Base-by-base conservation (phyloP, 2,113 vertebrate species). In the Microtus richardsoni region DNA sequence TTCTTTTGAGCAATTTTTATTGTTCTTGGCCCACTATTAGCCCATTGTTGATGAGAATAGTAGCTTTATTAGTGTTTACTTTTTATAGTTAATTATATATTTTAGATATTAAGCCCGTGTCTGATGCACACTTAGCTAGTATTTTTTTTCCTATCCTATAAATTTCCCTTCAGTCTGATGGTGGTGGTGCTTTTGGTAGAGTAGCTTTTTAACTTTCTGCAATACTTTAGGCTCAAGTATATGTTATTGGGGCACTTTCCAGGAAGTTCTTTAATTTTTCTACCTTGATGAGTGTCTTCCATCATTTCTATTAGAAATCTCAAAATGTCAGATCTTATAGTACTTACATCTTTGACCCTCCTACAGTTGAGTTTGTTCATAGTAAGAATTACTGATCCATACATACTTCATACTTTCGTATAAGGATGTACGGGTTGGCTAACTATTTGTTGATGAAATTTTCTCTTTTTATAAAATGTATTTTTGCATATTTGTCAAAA, bases 271-370 rank as follows among this genome's bases (percentile, higher is more conserved):
- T 22, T 4, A 80, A 80, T n/a, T 54, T n/a, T 10, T 54, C 47
- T 52, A 54, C 17, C 5, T 54, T 24, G 33, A 54, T 21, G 5
- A 24, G 0, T 80, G 11, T 58, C 58, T 58, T 26, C 79, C n/a
- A 82, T 39, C 11, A 26, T 82, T n/a, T 82, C 11, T 36, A 26
- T n/a, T 60, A 14, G 36, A 3, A 39, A 36, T 14, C 58, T 60
- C 21, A 39, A 58, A 60, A 11, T 82, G 22, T 58, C 52, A 82
- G 21, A n/a, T 60, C 52, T 39, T 39, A 21, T 2, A 24, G 5
- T n/a, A 58, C 3, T 2, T n/a, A 58, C 1, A 0, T 3, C 5
- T 82, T 82, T 39, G 5, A 26, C 0, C 7, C 11, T 39, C 1
- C 21, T 82, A 39, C 79, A 82, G 6, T 82, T 58, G 33, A 82